Conservation (phyloP, 2,888 invertebrate species). For the Melitaea athalia region DNA sequence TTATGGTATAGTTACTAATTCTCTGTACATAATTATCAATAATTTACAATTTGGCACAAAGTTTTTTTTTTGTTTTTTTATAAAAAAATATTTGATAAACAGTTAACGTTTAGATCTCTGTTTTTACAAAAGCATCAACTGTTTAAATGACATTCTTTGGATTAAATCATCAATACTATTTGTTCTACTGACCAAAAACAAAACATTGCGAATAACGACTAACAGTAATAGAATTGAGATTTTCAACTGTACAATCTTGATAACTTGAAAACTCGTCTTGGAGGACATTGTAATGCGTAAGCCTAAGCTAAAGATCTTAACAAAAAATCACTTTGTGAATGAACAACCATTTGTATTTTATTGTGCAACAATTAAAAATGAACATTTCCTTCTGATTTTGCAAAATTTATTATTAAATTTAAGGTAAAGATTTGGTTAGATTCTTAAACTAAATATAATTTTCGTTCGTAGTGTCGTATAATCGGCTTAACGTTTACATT, state of each 20-base stretch:
- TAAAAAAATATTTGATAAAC: conserved; percentile 13
- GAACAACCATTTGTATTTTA: conserved; percentile 34
- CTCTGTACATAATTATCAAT: conserved; percentile 30
- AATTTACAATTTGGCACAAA: conserved; percentile 68
- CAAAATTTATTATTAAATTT: neutral
- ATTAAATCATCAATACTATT: conserved; percentile 45
- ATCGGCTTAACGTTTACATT: conserved; percentile 68
- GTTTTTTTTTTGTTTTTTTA: neutral
- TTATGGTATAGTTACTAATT: conserved; percentile 41
- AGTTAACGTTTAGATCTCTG: conserved; percentile 12
- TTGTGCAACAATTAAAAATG: conserved; percentile 28
- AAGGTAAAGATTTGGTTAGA: conserved; percentile 22
- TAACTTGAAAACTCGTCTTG: conserved; percentile 23
- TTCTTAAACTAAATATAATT: conserved; percentile 26
- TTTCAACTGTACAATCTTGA: conserved; percentile 42
- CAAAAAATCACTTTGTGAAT: conserved; percentile 42
- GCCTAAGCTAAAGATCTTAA: conserved; percentile 33
- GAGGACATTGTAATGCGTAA: conserved; percentile 20
- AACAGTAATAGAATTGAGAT: conserved; percentile 56
- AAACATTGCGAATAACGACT: conserved; percentile 49
- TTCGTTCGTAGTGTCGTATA: conserved; percentile 56
- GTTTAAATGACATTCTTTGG: conserved; percentile 27
- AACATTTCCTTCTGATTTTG: neutral
- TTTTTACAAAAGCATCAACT: conserved; percentile 23
- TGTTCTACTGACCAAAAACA: conserved; percentile 60